Conservation (phyloP, 2,113 vertebrate genomes). For the Anarrhichthys ocellatus region DNA sequence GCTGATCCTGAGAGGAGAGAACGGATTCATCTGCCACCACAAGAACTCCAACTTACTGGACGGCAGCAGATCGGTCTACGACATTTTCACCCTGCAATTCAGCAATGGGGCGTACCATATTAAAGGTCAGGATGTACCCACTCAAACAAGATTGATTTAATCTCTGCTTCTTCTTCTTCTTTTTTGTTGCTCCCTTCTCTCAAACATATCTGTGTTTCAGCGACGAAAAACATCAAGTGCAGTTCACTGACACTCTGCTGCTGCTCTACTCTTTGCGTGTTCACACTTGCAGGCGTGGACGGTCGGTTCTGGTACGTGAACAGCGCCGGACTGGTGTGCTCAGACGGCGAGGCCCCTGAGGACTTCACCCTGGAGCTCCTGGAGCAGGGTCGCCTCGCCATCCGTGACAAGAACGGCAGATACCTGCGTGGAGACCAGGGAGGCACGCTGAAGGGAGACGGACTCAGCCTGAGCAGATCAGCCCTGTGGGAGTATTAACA, state of each 20-base stretch:
- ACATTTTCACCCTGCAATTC: conserved; percentile 92
- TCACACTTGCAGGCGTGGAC: conserved; percentile 81
- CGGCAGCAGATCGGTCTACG: conserved; percentile 93
- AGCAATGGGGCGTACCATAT: conserved; percentile 93
- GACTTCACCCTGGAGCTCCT: conserved; percentile 93
- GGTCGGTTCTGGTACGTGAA: conserved; percentile 93
- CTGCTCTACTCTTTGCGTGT: neutral
- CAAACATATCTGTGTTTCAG: neutral
- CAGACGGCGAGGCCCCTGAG: conserved; percentile 91
- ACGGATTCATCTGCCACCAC: conserved; percentile 94
- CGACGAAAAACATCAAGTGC: neutral
- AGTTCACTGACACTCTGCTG: neutral
- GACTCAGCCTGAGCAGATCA: conserved; percentile 81
- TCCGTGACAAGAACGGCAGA: conserved; percentile 89
- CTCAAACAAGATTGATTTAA: neutral
- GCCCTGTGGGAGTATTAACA: conserved; percentile 96
- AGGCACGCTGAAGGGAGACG: conserved; percentile 92
- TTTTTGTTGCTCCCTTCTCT: neutral
- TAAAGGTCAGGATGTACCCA: conserved; percentile 83
- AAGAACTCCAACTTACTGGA: conserved; percentile 93
- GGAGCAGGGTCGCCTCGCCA: conserved; percentile 90
- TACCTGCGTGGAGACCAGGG: conserved; percentile 94
- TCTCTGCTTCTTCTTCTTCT: too few relatives aligned
- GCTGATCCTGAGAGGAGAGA: conserved; percentile 92
- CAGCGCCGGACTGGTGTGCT: conserved; percentile 88